Conservation (phyloP, 2,113 vertebrate species). For the Rhineura floridana region DNA sequence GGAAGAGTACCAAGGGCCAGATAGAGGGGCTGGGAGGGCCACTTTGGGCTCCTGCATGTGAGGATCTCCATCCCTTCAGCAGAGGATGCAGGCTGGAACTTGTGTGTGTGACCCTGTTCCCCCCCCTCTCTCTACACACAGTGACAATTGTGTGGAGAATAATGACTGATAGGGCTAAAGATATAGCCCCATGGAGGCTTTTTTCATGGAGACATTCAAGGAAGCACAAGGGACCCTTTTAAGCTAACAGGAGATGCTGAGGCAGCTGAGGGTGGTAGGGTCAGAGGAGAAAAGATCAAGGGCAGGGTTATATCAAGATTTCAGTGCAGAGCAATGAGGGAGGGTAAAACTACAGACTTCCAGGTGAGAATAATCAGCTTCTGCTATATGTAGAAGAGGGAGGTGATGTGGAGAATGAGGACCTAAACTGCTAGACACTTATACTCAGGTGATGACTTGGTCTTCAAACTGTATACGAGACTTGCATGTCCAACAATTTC, state of each 20-base stretch:
- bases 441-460: neutral
- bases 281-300: neutral
- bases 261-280: neutral
- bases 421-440: neutral
- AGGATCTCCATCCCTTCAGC: no score
- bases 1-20: no score
- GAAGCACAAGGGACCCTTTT: neutral
- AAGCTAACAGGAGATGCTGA: neutral
- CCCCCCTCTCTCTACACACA: no score
- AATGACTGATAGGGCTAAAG: no score
- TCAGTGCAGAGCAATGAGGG: neutral
- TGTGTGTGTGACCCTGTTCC: no score
- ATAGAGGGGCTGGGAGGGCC: no score
- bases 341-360: neutral
- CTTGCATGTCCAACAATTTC: conserved; percentile 2
- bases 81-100: no score
- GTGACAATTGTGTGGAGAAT: no score
- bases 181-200: no score
- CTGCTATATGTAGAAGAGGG: neutral
- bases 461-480: neutral
- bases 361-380: neutral
- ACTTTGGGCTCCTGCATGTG: no score
- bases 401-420: neutral
- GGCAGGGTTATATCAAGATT: neutral
- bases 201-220: no score